Conservation (phyloP, 2,113 vertebrate genomes). For the Proterorhinus semilunaris region DNA sequence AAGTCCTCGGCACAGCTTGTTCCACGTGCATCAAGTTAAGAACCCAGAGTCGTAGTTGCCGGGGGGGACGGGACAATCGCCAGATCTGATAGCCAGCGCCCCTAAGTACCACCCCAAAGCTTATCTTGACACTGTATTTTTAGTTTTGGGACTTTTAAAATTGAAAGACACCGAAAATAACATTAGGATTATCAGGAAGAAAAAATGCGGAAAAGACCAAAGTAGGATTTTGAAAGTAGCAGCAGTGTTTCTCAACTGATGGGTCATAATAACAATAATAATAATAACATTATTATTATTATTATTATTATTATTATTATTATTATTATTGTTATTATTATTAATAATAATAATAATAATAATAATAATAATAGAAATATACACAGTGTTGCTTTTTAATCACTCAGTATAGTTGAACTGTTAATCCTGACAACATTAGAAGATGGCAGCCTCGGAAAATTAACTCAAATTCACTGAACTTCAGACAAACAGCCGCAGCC, state of each 20-base stretch:
- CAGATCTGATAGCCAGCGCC: constrained; percentile 44
- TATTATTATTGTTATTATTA: no score
- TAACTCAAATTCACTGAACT: constrained; percentile 16
- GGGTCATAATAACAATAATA: no score
- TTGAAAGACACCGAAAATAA: neutral
- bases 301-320: no score
- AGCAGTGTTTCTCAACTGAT: no score
- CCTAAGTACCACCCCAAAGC: constrained; percentile 22
- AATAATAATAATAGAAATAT: no score
- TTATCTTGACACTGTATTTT: constrained; percentile 22
- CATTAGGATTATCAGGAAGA: neutral
- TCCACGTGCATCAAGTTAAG: constrained; percentile 58
- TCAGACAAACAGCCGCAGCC: neutral
- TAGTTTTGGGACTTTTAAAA: neutral
- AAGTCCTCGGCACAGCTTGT: constrained; percentile 58
- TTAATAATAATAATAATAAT: no score
- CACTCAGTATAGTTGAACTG: neutral
- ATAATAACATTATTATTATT: no score
- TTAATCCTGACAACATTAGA: neutral
- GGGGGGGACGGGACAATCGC: constrained; percentile 45
- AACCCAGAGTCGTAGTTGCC: constrained; percentile 42
- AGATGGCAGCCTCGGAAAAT: neutral
- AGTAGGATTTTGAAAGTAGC: no score
- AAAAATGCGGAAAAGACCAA: no score
- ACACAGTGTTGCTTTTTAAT: no score